These are phyloP conservation scores for Stomatorhinus ivindoensis DNA, from an alignment of 2,113 vertebrate species.

Conservation along the genomic window DNA sequence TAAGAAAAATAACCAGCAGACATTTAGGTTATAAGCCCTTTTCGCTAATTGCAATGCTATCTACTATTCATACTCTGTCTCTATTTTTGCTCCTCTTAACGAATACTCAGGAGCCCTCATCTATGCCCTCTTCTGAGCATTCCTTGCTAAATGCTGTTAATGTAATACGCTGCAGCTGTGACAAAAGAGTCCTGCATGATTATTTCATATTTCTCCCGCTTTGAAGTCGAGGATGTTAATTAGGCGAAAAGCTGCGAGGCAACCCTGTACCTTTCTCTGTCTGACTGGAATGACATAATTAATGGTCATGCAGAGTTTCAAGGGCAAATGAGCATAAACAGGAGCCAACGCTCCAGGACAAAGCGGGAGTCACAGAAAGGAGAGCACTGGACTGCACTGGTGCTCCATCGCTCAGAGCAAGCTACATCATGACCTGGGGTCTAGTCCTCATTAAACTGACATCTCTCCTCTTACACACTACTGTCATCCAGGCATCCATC, in stretches of 20 bases:
- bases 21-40: neutral
- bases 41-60: neutral
- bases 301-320: constrained; percentile 12
- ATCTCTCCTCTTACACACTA: neutral
- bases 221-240: constrained; percentile 9
- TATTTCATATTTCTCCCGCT: constrained; percentile 17
- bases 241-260: neutral
- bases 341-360: neutral
- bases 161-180: neutral
- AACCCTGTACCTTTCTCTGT: neutral
- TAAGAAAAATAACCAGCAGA: neutral
- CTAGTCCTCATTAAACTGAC: constrained; percentile 7
- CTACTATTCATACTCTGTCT: neutral
- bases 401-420: neutral
- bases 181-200: constrained; percentile 7
- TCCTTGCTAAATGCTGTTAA: constrained; percentile 8
- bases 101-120: neutral
- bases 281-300: constrained; percentile 12
- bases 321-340: neutral
- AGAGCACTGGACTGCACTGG: neutral
- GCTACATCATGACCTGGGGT: neutral
- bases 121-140: neutral
- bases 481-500: neutral
- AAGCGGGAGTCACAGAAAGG: neutral
- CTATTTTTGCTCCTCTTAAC: neutral